Base-by-base conservation (phyloP, 2,888 invertebrate species). In the Euzophera pinguis region DNA sequence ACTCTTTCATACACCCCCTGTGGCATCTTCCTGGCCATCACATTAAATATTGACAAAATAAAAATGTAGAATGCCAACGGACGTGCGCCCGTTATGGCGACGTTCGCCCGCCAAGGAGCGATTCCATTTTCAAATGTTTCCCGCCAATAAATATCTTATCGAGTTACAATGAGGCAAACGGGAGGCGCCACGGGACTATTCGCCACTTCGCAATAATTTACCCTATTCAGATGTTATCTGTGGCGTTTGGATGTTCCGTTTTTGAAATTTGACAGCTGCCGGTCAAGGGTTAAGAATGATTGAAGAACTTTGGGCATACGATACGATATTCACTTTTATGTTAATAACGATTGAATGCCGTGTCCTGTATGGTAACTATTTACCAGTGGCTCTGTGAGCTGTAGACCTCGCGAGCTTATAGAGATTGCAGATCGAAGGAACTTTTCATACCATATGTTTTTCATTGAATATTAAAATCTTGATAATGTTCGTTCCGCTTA, bases 41-140 rank as follows among this genome's bases (percentile, higher is more conserved):
- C 84, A 89, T 90, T 88, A 90, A 89, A 88, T 89, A 90, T 90
- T 88, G 79, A 90, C 84, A 84, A 84, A 84, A 87, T 89, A 88
- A 89, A 90, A 86, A 88, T 89, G 85, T 84, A 83, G 78, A 88
- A 87, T 81, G 73, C 71, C 75, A 69, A 69, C 70, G 79, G 81
- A 84, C 85, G 80, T 78, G 80, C 63, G 73, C 71, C 69, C 67
- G 81, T 82, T 80, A 80, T 72, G 74, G 77, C 76, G 75, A 78
- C 73, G 76, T 68, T 74, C 74, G 78, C 70, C 81, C 81, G 77
- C 81, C 77, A 70, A 79, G 85, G 82, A 81, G 82, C 79, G 76
- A 78, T 85, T 83, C 83, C 79, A 81, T 85, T 84, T 84, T 78
- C 76, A 67, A 83, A 85, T 78, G 82, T 78, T 84, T 73, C 75